Conservation (phyloP, 2,797 vertebrate species). For the Ambastaia sidthimunki region DNA sequence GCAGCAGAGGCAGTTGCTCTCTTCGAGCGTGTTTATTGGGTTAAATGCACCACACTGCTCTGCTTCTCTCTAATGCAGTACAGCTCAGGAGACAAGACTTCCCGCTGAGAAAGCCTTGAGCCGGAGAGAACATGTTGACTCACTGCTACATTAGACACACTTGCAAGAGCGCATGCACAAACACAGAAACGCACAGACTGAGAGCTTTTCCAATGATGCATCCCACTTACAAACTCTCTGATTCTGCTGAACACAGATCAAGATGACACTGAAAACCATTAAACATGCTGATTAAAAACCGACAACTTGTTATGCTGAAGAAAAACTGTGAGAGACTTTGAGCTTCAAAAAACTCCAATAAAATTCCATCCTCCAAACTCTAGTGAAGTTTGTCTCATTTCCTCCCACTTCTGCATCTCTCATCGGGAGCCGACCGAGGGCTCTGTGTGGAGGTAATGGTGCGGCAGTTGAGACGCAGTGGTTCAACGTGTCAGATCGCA, state of each 20-base stretch:
- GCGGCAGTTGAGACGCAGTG: conserved; percentile 39
- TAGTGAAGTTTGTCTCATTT: conserved; percentile 29
- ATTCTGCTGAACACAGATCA: conserved; percentile 43
- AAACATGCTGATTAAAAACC: conserved; percentile 33
- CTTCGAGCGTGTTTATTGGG: conserved; percentile 41
- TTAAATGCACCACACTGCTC: conserved; percentile 53
- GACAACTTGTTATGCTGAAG: conserved; percentile 18
- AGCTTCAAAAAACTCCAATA: conserved; percentile 20
- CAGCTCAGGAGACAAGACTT: conserved; percentile 47
- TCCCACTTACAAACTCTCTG: conserved; percentile 35
- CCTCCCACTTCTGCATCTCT: neutral
- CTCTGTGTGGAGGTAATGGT: conserved; percentile 40
- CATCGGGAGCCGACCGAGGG: neutral
- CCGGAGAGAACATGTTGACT: conserved; percentile 55
- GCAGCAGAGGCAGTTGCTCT: conserved; percentile 17
- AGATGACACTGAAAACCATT: conserved; percentile 28
- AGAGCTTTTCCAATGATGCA: conserved; percentile 28
- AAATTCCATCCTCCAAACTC: conserved; percentile 18
- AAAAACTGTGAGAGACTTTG: conserved; percentile 19
- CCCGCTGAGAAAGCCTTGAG: conserved; percentile 52
- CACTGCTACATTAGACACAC: conserved; percentile 54
- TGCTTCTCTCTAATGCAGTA: conserved; percentile 48
- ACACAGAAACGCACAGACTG: conserved; percentile 19
- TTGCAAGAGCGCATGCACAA: conserved; percentile 23
- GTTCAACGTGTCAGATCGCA: conserved; percentile 48